These are phyloP conservation scores for Ethmia dodecea DNA, from an alignment of 2,888 invertebrate species.

Conservation along the genomic window DNA sequence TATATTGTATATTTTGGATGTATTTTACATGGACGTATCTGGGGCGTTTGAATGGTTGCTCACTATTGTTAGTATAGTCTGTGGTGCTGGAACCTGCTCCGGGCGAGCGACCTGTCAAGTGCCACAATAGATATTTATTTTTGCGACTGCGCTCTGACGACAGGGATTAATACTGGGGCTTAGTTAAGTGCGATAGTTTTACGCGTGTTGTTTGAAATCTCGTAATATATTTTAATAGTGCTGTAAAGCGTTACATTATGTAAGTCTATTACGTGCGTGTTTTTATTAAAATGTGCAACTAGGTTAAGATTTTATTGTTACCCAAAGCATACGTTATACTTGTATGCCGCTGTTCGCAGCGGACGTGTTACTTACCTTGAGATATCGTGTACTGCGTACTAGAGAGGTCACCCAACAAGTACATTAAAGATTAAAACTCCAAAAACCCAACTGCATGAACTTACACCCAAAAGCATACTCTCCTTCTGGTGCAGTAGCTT, in stretches of 20 bases:
- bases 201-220: conserved; percentile 75
- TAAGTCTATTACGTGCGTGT: conserved; percentile 65
- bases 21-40: conserved; percentile 60
- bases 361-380: conserved; percentile 3
- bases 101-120: conserved; percentile 42
- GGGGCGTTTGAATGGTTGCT: conserved; percentile 68
- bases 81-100: conserved; percentile 51
- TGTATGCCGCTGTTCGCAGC: conserved; percentile 38
- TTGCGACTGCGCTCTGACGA: conserved; percentile 45
- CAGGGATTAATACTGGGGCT: conserved; percentile 64
- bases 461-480: too few species aligned
- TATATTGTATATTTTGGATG: conserved; percentile 70
- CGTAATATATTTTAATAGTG: conserved; percentile 68
- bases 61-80: conserved; percentile 61
- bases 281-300: conserved; percentile 69
- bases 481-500: too few species aligned
- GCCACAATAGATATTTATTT: conserved; percentile 68
- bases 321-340: conserved; percentile 60
- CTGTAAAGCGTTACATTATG: conserved; percentile 51
- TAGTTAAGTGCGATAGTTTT: conserved; percentile 55
- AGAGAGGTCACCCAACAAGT: too few species aligned
- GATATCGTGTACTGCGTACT: too few species aligned
- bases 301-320: conserved; percentile 66
- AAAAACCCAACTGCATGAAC: too few species aligned
- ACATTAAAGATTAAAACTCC: too few species aligned